Evolutionary conservation across 2,797 vertebrate genomes (phyloP).

Genomic region (Tenualosa thibaudeaui): DNA sequence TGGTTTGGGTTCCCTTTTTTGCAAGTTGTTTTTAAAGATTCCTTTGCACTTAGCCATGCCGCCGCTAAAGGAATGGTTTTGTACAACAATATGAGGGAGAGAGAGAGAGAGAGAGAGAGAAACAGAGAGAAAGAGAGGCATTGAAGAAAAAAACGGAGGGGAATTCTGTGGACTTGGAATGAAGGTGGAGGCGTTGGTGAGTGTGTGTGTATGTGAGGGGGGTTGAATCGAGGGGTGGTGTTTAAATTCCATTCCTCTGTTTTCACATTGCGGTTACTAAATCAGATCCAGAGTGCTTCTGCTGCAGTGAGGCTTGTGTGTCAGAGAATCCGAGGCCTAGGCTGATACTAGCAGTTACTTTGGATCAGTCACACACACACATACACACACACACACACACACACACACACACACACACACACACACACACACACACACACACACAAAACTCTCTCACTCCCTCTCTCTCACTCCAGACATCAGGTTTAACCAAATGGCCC

Average conservation of each 20-base stretch:
- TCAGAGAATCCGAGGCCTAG: neutral
- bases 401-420: neutral
- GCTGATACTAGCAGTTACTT: neutral
- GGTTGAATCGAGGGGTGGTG: constrained; percentile 9
- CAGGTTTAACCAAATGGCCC: neutral
- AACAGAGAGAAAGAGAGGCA: neutral
- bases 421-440: neutral
- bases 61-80: neutral
- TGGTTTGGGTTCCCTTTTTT: neutral
- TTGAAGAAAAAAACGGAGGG: neutral
- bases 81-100: neutral
- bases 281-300: constrained; percentile 49
- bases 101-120: neutral
- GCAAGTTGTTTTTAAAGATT: neutral
- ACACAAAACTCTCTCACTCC: neutral
- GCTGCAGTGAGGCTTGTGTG: constrained; percentile 32
- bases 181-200: neutral
- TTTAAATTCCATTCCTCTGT: constrained; percentile 49
- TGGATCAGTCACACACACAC: neutral
- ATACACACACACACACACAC: constrained; percentile 30
- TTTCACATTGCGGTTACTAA: constrained; percentile 46
- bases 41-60: constrained; percentile 7
- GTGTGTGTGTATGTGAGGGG: neutral
- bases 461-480: neutral
- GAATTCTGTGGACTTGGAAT: constrained; percentile 5